phyloP scores from a whole-genome alignment of 2,888 invertebrate species.

The Thera britannica region DNA sequence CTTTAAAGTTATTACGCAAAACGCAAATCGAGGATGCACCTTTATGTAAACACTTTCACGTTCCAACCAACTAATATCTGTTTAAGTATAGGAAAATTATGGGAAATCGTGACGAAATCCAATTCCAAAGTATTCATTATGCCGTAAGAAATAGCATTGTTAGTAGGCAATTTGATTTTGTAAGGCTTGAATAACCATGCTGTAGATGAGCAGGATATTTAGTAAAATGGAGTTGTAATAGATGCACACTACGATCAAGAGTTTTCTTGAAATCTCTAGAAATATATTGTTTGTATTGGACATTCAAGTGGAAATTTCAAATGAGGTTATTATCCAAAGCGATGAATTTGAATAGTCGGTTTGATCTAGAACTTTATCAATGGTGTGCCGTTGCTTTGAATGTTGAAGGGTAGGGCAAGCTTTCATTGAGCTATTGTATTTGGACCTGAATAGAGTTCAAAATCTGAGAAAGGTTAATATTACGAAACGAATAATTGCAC shows the following conservation, averaged over 20 bases:
- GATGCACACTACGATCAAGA: neutral
- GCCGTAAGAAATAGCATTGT: conserved; percentile 21
- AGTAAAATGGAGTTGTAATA: conserved; percentile 1
- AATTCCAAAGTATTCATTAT: conserved; percentile 35
- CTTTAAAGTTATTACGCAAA: conserved; percentile 72
- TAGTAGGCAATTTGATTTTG: conserved; percentile 25
- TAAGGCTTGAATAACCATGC: conserved; percentile 19
- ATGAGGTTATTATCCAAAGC: neutral
- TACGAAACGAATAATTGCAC: conserved; percentile 10
- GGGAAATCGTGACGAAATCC: conserved; percentile 45
- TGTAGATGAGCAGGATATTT: conserved; percentile 12
- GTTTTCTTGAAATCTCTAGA: neutral
- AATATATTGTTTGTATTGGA: neutral
- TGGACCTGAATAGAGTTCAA: neutral
- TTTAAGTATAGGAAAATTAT: conserved; percentile 49
- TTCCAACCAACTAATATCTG: conserved; percentile 52
- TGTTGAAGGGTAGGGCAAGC: neutral
- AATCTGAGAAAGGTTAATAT: neutral
- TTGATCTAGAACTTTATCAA: neutral
- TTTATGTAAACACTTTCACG: conserved; percentile 79
- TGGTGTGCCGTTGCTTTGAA: neutral
- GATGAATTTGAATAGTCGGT: neutral
- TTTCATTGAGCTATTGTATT: neutral
- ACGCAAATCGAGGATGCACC: conserved; percentile 73
- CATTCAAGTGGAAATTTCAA: neutral